Percentiles rank a stretch among this genome's conserved stretches.
These are phyloP conservation scores for Perizoma affinitatum DNA, from an alignment of 2,888 invertebrate genomes.

Conservation along the genomic window DNA sequence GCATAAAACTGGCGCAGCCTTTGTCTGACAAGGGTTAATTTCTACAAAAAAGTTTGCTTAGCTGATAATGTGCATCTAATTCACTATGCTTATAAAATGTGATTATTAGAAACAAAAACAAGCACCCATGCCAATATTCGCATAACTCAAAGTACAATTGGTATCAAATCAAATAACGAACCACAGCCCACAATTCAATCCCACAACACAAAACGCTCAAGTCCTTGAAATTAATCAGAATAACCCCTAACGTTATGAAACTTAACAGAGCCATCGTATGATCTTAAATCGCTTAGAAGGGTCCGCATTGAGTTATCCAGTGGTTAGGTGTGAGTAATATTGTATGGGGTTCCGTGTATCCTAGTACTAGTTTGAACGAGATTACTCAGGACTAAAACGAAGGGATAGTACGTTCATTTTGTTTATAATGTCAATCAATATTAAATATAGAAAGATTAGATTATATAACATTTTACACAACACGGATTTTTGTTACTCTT, in stretches of 20 bases:
- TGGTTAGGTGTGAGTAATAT: constrained; percentile 75
- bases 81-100: too few species aligned
- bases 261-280: constrained; percentile 67
- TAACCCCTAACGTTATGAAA: constrained; percentile 59
- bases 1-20: too few species aligned
- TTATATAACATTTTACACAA: too few species aligned
- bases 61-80: too few species aligned
- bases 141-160: not conserved
- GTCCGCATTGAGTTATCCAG: constrained; percentile 75
- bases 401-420: constrained; percentile 54
- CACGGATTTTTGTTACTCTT: too few species aligned
- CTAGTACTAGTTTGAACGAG: constrained; percentile 59
- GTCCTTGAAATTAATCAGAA: constrained; percentile 71
- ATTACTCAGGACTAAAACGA: constrained; percentile 52
- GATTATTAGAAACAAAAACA: too few species aligned
- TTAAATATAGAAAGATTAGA: too few species aligned
- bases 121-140: not conserved
- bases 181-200: constrained; percentile 18
- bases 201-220: constrained; percentile 32
- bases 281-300: constrained; percentile 76
- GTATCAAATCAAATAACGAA: constrained; percentile 17
- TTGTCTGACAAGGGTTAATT: too few species aligned
- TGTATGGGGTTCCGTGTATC: constrained; percentile 58
- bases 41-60: too few species aligned
- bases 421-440: constrained; percentile 7